A percentile compares a stretch with the other conserved stretches of the same genome.
Evolutionary conservation across 2,888 invertebrate species (phyloP).

Genomic region (Subacronicta megacephala): DNA sequence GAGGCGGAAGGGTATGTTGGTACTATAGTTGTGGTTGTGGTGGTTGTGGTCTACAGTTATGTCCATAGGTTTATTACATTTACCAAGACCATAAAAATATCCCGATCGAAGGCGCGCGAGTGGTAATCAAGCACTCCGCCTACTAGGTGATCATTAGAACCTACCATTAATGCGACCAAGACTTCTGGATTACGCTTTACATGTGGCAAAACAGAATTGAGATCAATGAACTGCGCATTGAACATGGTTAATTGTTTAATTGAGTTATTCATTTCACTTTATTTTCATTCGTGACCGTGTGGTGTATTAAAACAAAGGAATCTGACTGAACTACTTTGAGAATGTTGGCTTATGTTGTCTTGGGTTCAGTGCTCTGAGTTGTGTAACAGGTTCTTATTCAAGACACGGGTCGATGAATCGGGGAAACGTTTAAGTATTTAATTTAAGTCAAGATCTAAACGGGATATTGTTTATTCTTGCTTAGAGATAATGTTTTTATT

Average conservation of each 20-base stretch:
- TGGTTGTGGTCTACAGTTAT: no score
- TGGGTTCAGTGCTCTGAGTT: constrained; percentile 17
- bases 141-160: no score
- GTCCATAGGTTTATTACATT: no score
- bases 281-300: background rate
- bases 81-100: no score
- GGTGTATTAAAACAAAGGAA: constrained; percentile 3
- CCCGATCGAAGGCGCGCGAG: no score
- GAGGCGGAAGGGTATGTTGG: no score
- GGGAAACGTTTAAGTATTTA: constrained; percentile 3
- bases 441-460: constrained; percentile 4
- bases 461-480: background rate
- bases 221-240: constrained; percentile 14
- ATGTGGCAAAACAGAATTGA: background rate
- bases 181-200: background rate
- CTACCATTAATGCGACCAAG: background rate
- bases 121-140: no score
- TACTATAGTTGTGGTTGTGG: no score
- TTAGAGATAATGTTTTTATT: background rate
- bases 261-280: constrained; percentile 7
- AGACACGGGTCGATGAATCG: constrained; percentile 4
- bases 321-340: background rate
- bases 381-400: constrained; percentile 11
- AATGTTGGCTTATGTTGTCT: background rate
- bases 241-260: constrained; percentile 13